Evolutionary conservation across 2,797 vertebrate genomes (phyloP).

Genomic region (Chaenodraco wilsoni): DNA sequence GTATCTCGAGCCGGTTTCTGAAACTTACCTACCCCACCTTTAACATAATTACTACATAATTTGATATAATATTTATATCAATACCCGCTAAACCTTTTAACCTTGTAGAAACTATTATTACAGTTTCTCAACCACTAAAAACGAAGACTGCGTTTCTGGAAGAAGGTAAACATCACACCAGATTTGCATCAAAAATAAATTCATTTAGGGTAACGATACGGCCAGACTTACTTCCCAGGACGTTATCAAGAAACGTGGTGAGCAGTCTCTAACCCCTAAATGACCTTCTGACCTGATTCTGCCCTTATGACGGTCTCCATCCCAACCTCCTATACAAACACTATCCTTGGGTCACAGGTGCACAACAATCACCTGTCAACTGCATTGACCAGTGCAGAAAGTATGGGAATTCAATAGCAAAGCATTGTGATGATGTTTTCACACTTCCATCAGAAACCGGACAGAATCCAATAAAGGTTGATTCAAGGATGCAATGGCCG

Average conservation of each 20-base stretch:
- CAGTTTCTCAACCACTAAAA: not conserved
- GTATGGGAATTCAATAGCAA: conserved; percentile 70
- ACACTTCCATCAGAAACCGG: conserved; percentile 57
- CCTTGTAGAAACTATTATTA: conserved; percentile 19
- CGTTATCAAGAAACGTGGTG: conserved; percentile 25
- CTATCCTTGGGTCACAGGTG: conserved; percentile 63
- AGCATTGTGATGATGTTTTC: conserved; percentile 47
- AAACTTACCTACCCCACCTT: too few species aligned
- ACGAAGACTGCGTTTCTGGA: conserved; percentile 17
- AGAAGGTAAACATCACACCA: conserved; percentile 10
- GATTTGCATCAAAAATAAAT: conserved; percentile 12
- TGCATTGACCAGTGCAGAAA: conserved; percentile 53
- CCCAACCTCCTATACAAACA: conserved; percentile 17
- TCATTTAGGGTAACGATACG: conserved; percentile 4
- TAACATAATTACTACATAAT: not conserved
- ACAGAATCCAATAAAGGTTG: conserved; percentile 75
- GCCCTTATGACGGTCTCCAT: conserved; percentile 13
- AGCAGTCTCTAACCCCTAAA: conserved; percentile 23
- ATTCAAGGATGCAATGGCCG: conserved; percentile 50
- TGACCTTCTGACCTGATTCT: conserved; percentile 22
- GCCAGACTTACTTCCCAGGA: conserved; percentile 4
- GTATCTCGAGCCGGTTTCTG: too few species aligned
- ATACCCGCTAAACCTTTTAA: conserved; percentile 28
- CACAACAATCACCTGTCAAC: conserved; percentile 56
- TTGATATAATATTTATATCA: conserved; percentile 9